Percentiles rank a stretch among this genome's conserved stretches.
Evolutionary conservation across 1,140 invertebrate genomes (phyloP).

Genomic region (Portunus trituberculatus): DNA sequence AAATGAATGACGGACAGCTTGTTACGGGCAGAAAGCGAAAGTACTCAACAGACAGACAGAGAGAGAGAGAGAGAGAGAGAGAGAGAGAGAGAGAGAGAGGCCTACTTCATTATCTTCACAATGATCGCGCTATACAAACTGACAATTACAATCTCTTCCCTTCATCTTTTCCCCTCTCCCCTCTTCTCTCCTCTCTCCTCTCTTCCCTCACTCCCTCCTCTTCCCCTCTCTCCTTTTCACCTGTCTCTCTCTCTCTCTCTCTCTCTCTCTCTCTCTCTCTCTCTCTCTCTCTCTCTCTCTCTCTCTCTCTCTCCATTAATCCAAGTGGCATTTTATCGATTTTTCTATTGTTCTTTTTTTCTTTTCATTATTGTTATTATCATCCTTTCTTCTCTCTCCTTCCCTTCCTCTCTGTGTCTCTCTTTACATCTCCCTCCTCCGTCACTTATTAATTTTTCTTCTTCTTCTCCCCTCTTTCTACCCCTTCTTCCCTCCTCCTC

Average conservation of each 20-base stretch:
- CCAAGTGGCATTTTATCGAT: neutral
- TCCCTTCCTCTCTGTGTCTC: neutral
- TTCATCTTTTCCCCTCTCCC: neutral
- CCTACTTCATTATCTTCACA: no score
- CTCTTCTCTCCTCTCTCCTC: neutral
- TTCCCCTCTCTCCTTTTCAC: neutral
- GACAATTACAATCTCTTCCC: no score
- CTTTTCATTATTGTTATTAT: neutral
- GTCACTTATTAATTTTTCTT: neutral
- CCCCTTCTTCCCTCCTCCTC: neutral
- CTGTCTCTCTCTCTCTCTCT: neutral
- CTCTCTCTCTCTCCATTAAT: slow-evolving; percentile 29
- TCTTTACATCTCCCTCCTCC: neutral
- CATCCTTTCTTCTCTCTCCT: neutral
- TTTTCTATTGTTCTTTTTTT: neutral
- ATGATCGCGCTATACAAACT: no score
- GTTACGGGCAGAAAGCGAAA: no score
- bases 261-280: slow-evolving; percentile 43
- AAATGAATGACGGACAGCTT: no score
- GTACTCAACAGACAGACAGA: no score
- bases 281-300: slow-evolving; percentile 37
- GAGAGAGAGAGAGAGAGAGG: no score
- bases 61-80: no score
- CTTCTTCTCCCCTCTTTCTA: neutral
- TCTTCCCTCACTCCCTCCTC: neutral